Conservation (phyloP, 1,140 invertebrate genomes). For the Samia ricini region DNA sequence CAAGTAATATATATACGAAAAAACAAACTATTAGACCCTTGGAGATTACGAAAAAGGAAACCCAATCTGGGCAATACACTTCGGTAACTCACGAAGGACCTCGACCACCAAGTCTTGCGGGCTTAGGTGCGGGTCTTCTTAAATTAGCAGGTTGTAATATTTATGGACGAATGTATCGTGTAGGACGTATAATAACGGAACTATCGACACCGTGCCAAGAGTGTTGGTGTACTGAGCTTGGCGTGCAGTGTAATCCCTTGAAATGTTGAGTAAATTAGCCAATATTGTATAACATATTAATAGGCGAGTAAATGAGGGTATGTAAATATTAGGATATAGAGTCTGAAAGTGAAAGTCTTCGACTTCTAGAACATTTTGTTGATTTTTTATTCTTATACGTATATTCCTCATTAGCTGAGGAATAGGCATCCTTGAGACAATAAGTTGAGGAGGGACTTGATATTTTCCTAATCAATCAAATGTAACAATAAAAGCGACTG, state of each 20-base stretch:
- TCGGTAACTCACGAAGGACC: conserved; percentile 18
- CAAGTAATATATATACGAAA: conserved; percentile 24
- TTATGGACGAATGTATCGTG: conserved; percentile 92
- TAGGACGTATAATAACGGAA: conserved; percentile 90
- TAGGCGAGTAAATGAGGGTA: background rate
- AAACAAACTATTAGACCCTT: conserved; percentile 34
- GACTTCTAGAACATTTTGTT: too few relatives aligned
- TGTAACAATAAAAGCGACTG: too few relatives aligned
- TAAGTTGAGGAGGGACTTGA: too few relatives aligned
- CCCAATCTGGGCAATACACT: conserved; percentile 13
- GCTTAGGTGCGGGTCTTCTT: conserved; percentile 77
- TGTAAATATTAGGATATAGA: background rate
- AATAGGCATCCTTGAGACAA: too few relatives aligned
- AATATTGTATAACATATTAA: background rate
- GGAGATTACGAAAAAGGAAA: conserved; percentile 34
- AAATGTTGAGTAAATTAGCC: conserved; percentile 77
- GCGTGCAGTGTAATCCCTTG: conserved; percentile 89
- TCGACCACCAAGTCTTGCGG: conserved; percentile 25
- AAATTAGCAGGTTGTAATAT: conserved; percentile 94
- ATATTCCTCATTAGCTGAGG: too few relatives aligned
- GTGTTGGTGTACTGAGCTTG: conserved; percentile 91
- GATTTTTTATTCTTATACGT: too few relatives aligned
- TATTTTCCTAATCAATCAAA: too few relatives aligned
- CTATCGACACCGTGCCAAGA: conserved; percentile 89
- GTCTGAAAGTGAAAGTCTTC: background rate